A percentile compares a stretch with the other conserved stretches of the same genome.
These are phyloP conservation scores for Platycnemis pennipes DNA, from an alignment of 2,888 invertebrate species.

Conservation along the genomic window DNA sequence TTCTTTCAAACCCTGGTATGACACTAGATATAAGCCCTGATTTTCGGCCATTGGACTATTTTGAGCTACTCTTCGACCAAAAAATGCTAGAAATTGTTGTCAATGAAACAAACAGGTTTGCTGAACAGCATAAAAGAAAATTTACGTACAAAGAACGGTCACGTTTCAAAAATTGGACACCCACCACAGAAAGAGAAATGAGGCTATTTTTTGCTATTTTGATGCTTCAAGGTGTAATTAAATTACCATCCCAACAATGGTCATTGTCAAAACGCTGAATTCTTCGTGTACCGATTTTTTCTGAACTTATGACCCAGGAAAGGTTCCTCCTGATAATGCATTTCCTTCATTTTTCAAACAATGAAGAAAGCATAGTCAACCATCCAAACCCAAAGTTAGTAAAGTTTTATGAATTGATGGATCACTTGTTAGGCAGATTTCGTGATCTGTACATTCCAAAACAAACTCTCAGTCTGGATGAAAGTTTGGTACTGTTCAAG, in stretches of 20 bases:
- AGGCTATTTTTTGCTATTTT: too few species aligned
- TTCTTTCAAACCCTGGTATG: not conserved
- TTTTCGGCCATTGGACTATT: too few species aligned
- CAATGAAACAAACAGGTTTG: too few species aligned
- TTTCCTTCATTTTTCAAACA: not conserved
- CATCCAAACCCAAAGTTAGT: not conserved
- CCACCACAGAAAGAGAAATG: too few species aligned
- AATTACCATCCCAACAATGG: not conserved
- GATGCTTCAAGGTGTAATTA: not conserved
- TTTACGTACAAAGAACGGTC: not conserved
- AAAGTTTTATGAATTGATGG: not conserved
- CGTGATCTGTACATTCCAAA: not conserved
- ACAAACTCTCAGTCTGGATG: not conserved
- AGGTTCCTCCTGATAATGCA: not conserved
- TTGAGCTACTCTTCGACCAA: too few species aligned
- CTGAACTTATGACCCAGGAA: not conserved
- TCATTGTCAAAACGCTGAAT: not conserved
- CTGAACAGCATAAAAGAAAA: not conserved
- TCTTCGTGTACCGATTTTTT: not conserved
- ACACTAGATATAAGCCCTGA: not conserved
- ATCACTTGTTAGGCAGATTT: not conserved
- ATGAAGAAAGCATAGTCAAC: not conserved
- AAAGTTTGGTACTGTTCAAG: not conserved
- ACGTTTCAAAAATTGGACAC: not conserved
- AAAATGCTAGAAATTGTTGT: too few species aligned